phyloP scores from a whole-genome alignment of 2,113 vertebrate species.

The Octodon degus region DNA sequence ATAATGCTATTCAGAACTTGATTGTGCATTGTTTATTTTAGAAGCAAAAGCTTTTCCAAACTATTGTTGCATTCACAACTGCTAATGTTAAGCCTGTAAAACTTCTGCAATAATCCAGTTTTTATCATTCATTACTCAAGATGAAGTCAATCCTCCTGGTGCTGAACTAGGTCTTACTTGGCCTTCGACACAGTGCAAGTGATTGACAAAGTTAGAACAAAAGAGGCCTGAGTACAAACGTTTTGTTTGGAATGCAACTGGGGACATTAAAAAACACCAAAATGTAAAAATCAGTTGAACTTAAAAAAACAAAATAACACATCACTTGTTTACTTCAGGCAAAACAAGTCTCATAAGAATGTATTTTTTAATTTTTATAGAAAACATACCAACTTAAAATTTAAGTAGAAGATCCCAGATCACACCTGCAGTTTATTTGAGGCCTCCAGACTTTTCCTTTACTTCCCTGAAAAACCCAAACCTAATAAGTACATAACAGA shows the following conservation, averaged over 20 bases:
- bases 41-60: slow-evolving; percentile 36
- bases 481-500: slow-evolving; percentile 26
- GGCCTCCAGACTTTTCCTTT: slow-evolving; percentile 2
- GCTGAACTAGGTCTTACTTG: slow-evolving; percentile 44
- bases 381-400: slow-evolving; percentile 32
- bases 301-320: slow-evolving; percentile 55
- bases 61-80: not conserved
- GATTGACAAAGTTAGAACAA: slow-evolving; percentile 29
- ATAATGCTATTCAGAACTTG: slow-evolving; percentile 26
- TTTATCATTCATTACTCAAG: slow-evolving; percentile 22
- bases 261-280: slow-evolving; percentile 38
- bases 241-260: slow-evolving; percentile 55
- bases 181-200: slow-evolving; percentile 3
- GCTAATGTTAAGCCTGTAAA: slow-evolving; percentile 4
- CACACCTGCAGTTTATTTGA: slow-evolving; percentile 17
- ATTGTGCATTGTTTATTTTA: slow-evolving; percentile 36
- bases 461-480: slow-evolving; percentile 62
- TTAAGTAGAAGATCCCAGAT: slow-evolving; percentile 42
- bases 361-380: slow-evolving; percentile 30
- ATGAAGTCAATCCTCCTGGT: not conserved
- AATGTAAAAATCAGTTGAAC: slow-evolving; percentile 59
- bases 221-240: slow-evolving; percentile 52
- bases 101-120: slow-evolving; percentile 26
- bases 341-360: slow-evolving; percentile 25
- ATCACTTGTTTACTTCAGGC: slow-evolving; percentile 17